Evolutionary conservation across 2,113 vertebrate genomes (phyloP).

Genomic region (Columbina picui): DNA sequence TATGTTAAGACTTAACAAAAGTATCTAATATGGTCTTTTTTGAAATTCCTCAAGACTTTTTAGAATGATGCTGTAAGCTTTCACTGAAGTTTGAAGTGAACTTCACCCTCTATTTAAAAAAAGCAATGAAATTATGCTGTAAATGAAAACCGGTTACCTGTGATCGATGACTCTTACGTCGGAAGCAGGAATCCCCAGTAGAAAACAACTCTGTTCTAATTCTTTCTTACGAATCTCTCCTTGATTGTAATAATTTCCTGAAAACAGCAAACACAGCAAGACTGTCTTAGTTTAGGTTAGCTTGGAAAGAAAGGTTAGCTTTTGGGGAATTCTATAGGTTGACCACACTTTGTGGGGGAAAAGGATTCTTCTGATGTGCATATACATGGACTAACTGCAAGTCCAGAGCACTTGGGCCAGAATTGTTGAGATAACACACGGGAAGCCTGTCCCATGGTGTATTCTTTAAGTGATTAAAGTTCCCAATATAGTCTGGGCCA

Average conservation of each 20-base stretch:
- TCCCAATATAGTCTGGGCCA: neutral
- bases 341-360: neutral
- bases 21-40: neutral
- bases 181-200: conserved; percentile 87
- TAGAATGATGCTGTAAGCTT: neutral
- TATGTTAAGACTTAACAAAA: neutral
- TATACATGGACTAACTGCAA: neutral
- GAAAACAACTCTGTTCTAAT: conserved; percentile 87
- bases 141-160: conserved; percentile 81
- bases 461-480: neutral
- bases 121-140: neutral
- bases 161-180: conserved; percentile 84
- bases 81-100: neutral
- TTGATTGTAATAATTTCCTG: conserved; percentile 94
- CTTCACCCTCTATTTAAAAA: neutral
- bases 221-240: conserved; percentile 89
- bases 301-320: neutral
- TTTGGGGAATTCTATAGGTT: neutral
- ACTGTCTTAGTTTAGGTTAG: neutral
- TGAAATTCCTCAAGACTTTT: neutral
- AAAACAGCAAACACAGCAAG: conserved; percentile 59
- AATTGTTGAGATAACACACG: neutral
- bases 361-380: neutral
- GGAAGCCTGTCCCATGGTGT: neutral
- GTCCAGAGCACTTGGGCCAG: neutral